Percentiles rank a stretch among this genome's conserved stretches.
Evolutionary conservation across 2,797 vertebrate genomes (phyloP).

Genomic region (Tragopan temminckii): DNA sequence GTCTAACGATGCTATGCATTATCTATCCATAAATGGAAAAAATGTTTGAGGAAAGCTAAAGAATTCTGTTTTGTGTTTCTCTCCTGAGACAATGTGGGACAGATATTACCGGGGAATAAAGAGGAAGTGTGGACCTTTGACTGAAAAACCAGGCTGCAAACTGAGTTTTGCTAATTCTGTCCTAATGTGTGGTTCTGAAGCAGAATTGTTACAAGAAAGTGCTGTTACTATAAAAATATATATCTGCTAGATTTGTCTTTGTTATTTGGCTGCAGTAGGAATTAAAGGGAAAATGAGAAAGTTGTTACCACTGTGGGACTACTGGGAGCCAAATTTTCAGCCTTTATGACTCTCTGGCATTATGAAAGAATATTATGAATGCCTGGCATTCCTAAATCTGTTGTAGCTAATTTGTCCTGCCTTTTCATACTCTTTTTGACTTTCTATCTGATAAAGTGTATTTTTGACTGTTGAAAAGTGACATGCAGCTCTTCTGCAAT

Average conservation of each 20-base stretch:
- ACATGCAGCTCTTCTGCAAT: not conserved
- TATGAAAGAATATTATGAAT: not conserved
- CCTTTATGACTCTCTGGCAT: not conserved
- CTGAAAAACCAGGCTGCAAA: not conserved
- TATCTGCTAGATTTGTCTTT: not conserved
- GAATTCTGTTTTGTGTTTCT: not conserved
- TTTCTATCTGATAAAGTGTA: not conserved
- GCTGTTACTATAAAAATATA: not conserved
- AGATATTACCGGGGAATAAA: not conserved
- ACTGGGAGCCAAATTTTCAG: not conserved
- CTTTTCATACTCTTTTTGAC: not conserved
- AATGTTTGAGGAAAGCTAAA: accelerated
- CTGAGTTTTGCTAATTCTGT: not conserved
- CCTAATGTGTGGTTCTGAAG: not conserved
- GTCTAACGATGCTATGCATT: accelerated
- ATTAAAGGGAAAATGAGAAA: not conserved
- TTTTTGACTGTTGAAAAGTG: not conserved
- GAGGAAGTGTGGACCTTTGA: not conserved
- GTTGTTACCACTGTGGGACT: not conserved
- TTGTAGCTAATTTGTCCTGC: not conserved
- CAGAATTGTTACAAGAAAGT: not conserved
- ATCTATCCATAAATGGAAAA: not conserved
- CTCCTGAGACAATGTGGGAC: accelerated
- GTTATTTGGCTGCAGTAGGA: not conserved
- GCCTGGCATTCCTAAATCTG: not conserved